phyloP scores from a whole-genome alignment of 1,140 invertebrate species.

The Sycophila sp. region DNA sequence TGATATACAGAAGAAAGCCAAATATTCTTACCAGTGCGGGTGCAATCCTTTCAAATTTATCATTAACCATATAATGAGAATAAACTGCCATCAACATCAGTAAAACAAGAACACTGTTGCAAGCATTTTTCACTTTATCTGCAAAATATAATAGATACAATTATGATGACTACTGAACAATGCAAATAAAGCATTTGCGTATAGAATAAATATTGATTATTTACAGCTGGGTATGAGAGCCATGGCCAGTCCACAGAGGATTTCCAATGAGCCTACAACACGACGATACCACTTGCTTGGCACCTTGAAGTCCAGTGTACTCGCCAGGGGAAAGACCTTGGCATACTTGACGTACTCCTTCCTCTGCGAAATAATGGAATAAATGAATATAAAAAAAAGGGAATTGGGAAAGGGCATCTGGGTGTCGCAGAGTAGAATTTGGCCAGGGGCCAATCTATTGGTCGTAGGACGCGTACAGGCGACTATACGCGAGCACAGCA shows the following conservation, averaged over 20 bases:
- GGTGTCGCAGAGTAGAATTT: conserved; percentile 1
- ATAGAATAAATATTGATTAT: no score
- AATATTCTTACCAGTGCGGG: conserved; percentile 77
- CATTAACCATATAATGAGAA: conserved; percentile 91
- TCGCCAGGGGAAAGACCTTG: conserved; percentile 93
- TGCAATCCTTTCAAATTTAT: conserved; percentile 92
- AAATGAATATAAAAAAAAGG: neutral
- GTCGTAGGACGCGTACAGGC: neutral
- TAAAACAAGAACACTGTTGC: conserved; percentile 83
- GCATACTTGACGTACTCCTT: conserved; percentile 97
- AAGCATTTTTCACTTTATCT: conserved; percentile 90
- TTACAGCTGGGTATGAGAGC: conserved; percentile 89
- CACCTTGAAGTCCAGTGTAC: conserved; percentile 84
- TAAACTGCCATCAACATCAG: conserved; percentile 91
- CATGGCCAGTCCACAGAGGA: conserved; percentile 88
- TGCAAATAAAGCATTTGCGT: no score
- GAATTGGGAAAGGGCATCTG: neutral
- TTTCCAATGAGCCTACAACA: conserved; percentile 87
- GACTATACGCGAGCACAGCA: conserved; percentile 1
- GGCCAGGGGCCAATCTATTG: conserved; percentile 8
- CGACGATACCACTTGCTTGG: conserved; percentile 94
- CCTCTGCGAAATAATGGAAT: no score
- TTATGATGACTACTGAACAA: no score
- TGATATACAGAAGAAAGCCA: neutral
- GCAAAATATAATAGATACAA: conserved; percentile 48